Conservation (phyloP, 2,888 invertebrate species). For the Latrodectus elegans region DNA sequence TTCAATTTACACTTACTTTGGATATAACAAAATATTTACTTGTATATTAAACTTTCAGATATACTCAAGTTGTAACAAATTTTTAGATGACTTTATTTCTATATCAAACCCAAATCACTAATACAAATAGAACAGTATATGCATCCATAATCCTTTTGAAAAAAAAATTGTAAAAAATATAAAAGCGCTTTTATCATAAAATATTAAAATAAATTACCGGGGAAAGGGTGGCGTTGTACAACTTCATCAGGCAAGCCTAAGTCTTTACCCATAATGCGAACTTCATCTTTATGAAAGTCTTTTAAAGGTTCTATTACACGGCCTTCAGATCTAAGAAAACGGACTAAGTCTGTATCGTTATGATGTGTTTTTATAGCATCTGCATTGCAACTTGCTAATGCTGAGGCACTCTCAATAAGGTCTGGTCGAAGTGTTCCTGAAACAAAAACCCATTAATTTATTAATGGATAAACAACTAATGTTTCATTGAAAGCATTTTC, state of each 20-base stretch:
- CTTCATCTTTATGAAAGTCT: constrained; percentile 99
- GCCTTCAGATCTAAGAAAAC: constrained; percentile 83
- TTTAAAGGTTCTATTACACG: constrained; percentile 97
- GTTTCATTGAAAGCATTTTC: too few species aligned
- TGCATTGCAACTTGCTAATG: constrained; percentile 87
- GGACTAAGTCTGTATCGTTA: constrained; percentile 96
- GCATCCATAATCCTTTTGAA: neutral
- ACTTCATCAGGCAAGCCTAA: constrained; percentile 89
- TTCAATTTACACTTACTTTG: too few species aligned
- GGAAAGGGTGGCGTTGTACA: constrained; percentile 97
- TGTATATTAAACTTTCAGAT: too few species aligned
- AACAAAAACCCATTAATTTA: neutral
- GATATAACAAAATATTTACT: too few species aligned
- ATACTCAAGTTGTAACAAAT: too few species aligned
- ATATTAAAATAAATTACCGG: constrained; percentile 77
- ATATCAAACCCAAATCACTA: too few species aligned
- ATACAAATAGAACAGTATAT: neutral
- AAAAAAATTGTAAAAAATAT: neutral
- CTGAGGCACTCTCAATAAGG: constrained; percentile 97
- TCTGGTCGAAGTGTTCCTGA: constrained; percentile 94
- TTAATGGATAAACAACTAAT: too few species aligned
- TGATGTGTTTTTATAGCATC: constrained; percentile 99
- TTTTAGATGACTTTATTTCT: too few species aligned
- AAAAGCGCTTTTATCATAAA: too few species aligned
- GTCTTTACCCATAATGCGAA: constrained; percentile 89